phyloP scores from a whole-genome alignment of 2,797 vertebrate genomes.

The Poecile montanus region DNA sequence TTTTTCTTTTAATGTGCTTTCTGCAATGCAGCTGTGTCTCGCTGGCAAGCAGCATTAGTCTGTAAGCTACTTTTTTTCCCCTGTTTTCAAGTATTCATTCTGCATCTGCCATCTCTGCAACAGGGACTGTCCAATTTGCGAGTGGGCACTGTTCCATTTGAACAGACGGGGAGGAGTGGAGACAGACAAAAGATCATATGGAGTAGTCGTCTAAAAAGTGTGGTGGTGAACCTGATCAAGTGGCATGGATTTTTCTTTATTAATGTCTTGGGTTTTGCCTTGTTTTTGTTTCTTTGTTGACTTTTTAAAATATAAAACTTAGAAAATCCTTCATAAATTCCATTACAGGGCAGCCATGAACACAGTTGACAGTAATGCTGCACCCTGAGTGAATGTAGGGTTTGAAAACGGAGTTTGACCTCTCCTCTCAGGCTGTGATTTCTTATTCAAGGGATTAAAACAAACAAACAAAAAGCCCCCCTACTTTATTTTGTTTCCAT shows the following conservation, averaged over 20 bases:
- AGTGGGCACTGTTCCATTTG: constrained; percentile 48
- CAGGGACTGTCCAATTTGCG: constrained; percentile 29
- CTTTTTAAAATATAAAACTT: neutral
- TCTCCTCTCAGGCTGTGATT: neutral
- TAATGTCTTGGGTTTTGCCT: neutral
- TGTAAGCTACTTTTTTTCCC: constrained; percentile 9
- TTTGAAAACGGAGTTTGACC: neutral
- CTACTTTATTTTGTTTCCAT: neutral
- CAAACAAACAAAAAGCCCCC: neutral
- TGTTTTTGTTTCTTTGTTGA: neutral
- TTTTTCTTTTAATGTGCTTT: neutral
- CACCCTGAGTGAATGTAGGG: neutral
- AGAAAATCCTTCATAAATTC: neutral
- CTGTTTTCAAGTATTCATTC: constrained; percentile 55
- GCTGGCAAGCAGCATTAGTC: constrained; percentile 8
- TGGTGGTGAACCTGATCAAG: constrained; percentile 3
- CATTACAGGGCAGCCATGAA: neutral
- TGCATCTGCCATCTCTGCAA: constrained; percentile 42
- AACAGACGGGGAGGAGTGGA: constrained; percentile 47
- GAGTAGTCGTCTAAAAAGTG: constrained; percentile 45
- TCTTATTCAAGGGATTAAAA: constrained; percentile 8
- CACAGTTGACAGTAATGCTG: neutral
- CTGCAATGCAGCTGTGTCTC: constrained; percentile 18
- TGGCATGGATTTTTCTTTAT: neutral
- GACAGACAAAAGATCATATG: constrained; percentile 66